Conservation (phyloP, 1,140 invertebrate species). For the Heterodera schachtii region DNA sequence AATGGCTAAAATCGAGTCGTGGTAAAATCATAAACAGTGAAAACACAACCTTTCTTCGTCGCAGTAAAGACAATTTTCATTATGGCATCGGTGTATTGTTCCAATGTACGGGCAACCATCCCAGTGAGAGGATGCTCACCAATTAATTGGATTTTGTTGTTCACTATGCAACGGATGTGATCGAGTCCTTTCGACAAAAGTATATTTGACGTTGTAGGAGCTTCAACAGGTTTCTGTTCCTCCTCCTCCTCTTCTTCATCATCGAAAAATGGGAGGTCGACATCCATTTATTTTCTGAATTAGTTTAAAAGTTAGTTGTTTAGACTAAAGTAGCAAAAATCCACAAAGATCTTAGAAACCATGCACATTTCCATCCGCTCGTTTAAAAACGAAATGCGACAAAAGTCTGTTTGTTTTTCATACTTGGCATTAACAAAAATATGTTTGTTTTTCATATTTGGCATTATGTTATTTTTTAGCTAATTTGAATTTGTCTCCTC, state of each 20-base stretch:
- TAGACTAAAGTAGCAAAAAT: no score
- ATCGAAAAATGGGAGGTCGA: constrained; percentile 6
- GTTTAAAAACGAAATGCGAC: no score
- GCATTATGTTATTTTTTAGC: no score
- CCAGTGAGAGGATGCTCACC: background rate
- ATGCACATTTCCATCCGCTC: no score
- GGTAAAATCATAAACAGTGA: background rate
- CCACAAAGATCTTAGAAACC: no score
- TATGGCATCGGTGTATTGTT: background rate
- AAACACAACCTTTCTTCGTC: background rate
- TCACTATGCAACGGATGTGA: background rate
- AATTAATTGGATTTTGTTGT: constrained; percentile 24
- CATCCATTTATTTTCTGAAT: constrained; percentile 8
- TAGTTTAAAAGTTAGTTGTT: no score
- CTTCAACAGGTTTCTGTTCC: background rate
- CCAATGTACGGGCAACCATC: background rate
- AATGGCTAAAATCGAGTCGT: background rate
- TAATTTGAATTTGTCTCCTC: no score
- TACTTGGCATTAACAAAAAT: no score
- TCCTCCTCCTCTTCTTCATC: constrained; percentile 28
- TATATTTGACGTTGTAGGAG: background rate
- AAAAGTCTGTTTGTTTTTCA: no score
- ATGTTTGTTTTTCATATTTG: no score
- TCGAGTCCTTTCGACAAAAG: background rate
- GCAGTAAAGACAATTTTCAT: background rate